These are phyloP conservation scores for Aegotheles bennettii DNA, from an alignment of 2,113 vertebrate species.

Conservation along the genomic window DNA sequence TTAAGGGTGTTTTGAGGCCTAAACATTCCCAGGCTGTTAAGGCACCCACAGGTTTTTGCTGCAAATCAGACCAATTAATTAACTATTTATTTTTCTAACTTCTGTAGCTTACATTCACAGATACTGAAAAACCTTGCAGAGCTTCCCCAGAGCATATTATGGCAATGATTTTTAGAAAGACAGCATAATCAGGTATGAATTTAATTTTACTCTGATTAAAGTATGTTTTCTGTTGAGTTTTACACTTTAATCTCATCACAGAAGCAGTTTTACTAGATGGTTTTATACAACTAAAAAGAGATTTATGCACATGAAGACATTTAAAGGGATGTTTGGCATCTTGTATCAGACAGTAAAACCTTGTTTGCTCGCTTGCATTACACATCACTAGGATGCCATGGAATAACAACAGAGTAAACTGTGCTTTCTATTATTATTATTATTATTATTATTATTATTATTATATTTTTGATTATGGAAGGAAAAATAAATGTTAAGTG, in stretches of 20 bases:
- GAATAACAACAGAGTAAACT: neutral
- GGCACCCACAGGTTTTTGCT: neutral
- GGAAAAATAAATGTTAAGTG: neutral
- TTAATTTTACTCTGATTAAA: neutral
- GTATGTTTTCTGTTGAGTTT: neutral
- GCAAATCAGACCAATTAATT: neutral
- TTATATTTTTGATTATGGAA: neutral
- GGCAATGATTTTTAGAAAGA: neutral
- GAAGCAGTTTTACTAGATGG: neutral
- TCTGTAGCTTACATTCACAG: neutral
- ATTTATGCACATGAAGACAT: neutral
- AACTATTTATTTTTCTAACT: constrained; percentile 38
- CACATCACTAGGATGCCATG: neutral
- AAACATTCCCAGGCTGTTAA: neutral
- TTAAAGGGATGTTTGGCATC: neutral
- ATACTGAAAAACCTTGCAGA: neutral
- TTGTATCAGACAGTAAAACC: neutral
- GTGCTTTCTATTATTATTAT: neutral
- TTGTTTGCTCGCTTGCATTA: neutral
- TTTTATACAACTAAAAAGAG: neutral
- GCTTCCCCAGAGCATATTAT: neutral
- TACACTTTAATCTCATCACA: neutral
- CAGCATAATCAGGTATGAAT: neutral
- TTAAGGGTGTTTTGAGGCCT: neutral
- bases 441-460: neutral